These are phyloP conservation scores for Piprites chloris DNA, from an alignment of 2,113 vertebrate genomes.

Conservation along the genomic window DNA sequence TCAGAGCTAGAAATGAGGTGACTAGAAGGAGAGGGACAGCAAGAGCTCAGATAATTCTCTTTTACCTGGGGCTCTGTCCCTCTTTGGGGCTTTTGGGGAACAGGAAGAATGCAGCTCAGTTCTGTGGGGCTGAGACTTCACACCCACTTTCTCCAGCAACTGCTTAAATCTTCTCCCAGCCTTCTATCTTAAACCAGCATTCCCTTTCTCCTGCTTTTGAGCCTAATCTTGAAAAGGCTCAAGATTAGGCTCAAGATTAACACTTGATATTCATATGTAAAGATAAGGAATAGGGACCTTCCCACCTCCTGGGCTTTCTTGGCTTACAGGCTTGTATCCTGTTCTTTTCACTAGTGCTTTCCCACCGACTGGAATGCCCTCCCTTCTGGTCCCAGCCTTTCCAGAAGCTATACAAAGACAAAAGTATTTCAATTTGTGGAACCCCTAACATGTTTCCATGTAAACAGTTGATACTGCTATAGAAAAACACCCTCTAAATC, in stretches of 20 bases:
- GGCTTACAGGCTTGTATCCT: neutral
- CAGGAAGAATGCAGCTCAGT: neutral
- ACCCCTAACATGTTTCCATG: neutral
- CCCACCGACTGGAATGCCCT: accelerated
- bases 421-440: neutral
- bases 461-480: neutral
- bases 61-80: neutral
- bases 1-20: neutral
- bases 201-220: neutral
- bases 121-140: neutral
- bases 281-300: neutral
- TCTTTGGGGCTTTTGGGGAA: neutral
- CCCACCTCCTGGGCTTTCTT: neutral
- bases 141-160: neutral
- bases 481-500: neutral
- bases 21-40: neutral
- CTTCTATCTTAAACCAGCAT: neutral
- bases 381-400: neutral
- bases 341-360: neutral
- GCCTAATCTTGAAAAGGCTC: too few relatives aligned
- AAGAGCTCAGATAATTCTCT: neutral
- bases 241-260: too few relatives aligned
- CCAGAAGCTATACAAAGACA: neutral
- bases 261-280: neutral
- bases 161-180: neutral